A percentile compares a stretch with the other conserved stretches of the same genome.
Conservation (phyloP, 2,113 vertebrate genomes). For the Procapra przewalskii region DNA sequence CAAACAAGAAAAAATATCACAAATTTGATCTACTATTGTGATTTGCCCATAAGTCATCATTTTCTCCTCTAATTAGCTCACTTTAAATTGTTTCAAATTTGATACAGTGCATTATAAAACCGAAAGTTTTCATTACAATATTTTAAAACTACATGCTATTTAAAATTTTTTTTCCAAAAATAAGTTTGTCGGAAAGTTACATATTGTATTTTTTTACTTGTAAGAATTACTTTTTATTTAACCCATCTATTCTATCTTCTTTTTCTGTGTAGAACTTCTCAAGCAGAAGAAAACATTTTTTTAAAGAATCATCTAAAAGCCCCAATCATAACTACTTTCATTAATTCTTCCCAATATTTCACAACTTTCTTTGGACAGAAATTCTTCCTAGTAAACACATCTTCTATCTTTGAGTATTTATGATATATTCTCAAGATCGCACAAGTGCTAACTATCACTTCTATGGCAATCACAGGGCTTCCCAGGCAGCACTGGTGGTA, state of each 20-base stretch:
- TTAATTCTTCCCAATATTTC: background rate
- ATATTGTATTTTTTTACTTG: background rate
- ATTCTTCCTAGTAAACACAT: constrained; percentile 8
- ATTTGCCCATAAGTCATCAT: background rate
- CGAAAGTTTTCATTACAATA: background rate
- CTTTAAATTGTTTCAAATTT: constrained; percentile 24
- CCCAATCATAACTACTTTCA: background rate
- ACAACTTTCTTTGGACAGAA: background rate
- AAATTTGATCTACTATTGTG: background rate
- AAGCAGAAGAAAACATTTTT: background rate
- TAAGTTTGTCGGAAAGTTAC: background rate
- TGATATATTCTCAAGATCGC: background rate
- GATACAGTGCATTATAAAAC: background rate
- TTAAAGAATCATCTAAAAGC: background rate
- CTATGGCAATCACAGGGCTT: background rate
- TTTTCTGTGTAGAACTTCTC: background rate
- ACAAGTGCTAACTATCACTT: background rate
- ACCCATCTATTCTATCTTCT: background rate
- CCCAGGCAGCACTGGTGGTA: background rate
- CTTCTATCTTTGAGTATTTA: background rate
- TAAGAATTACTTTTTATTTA: background rate
- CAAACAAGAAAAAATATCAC: background rate
- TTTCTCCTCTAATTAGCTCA: background rate
- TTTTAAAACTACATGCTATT: background rate
- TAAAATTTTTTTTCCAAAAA: background rate